Conservation (phyloP, 2,888 invertebrate species). For the Leptopilina myrica region DNA sequence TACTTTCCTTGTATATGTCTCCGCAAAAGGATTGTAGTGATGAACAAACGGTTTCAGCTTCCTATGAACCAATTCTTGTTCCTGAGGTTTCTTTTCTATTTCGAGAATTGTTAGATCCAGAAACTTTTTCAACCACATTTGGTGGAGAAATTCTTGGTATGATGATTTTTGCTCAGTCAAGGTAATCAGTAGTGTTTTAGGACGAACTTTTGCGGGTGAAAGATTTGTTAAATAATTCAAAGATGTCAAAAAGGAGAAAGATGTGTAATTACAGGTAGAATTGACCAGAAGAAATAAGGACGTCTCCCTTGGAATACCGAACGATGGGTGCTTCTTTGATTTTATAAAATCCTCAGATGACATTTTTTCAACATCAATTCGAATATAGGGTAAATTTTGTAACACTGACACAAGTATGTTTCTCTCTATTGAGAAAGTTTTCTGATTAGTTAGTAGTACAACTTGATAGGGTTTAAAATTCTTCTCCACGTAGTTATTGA, state of each 20-base stretch:
- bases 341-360: neutral
- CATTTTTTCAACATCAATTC: neutral
- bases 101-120: constrained; percentile 5
- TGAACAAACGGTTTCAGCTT: neutral
- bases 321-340: too few species aligned
- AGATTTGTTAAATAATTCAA: too few species aligned
- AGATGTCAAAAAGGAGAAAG: too few species aligned
- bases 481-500: neutral
- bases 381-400: neutral
- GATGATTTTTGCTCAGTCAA: neutral
- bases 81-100: neutral
- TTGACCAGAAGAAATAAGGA: too few species aligned
- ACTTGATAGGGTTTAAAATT: neutral
- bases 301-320: too few species aligned
- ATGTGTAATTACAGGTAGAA: too few species aligned
- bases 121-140: neutral
- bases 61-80: neutral
- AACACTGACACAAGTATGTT: neutral
- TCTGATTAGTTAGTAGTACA: neutral
- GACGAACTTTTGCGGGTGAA: neutral
- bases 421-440: neutral
- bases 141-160: neutral
- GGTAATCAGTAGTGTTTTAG: neutral
- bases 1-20: neutral
- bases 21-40: neutral